Base-by-base conservation (phyloP, 2,113 vertebrate genomes). In the Shinisaurus crocodilurus region DNA sequence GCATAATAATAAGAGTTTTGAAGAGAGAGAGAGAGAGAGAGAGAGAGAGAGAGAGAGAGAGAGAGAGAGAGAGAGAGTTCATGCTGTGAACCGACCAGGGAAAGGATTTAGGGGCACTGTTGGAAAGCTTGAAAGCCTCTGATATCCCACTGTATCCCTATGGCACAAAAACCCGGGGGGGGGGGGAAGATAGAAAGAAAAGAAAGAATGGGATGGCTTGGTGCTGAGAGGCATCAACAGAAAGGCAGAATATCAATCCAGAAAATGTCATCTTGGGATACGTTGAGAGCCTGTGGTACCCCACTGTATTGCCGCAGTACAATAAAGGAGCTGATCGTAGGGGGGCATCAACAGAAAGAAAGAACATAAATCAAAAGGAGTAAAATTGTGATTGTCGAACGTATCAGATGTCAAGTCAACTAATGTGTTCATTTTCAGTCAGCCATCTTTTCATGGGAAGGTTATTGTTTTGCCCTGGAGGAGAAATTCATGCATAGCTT, bases 91-190 rank as follows among this genome's bases (percentile, higher is more conserved):
- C 34, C 92, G 63, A 84, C 79, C 77, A 10, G 12, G 54, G 82
- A 89, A 92, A 87, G n/a, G 88, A 84, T 93, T 93, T 92, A 79
- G n/a, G 13, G n/a, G 4, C 85, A 75, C 29, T 90, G 80, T 81
- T 86, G 91, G 70, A 94, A 94, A 93, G 91, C 75, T 80, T 81
- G 80, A 91, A 91, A 91, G 57, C 76, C 1, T 72, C 90, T 87
- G 60, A 37, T 91, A 89, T 90, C n/a, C 48, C 43, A 83, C 83
- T 92, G 65, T 67, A 77, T 77, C 45, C 72, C 57, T 43, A 70
- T 67, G 43, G 43, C 32, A 40, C 69, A 70, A 50, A 50, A 25
- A 5, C 15, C 25, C 34, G 2, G 7, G n/a, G 13, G 1, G 2
- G 8, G n/a, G 32, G 29, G 43, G 1, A 18, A 37, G 20, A 69